Percentiles rank a stretch among this genome's conserved stretches.
These are phyloP conservation scores for Ramphastos sulfuratus DNA, from an alignment of 2,113 vertebrate species.

Conservation along the genomic window DNA sequence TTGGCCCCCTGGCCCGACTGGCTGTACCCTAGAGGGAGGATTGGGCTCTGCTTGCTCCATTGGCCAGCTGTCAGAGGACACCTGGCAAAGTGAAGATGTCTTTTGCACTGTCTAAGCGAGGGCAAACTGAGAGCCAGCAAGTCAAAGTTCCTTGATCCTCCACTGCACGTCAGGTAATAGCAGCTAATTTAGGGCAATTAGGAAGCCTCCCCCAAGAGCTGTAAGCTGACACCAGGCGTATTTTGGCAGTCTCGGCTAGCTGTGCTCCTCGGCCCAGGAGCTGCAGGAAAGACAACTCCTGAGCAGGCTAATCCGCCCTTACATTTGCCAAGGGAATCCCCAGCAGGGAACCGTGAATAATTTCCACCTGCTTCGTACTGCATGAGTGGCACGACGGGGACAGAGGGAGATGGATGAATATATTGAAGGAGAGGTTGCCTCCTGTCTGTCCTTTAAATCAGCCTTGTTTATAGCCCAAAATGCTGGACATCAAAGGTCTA, in stretches of 20 bases:
- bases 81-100: background rate
- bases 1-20: background rate
- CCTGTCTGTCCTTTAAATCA: background rate
- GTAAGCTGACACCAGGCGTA: background rate
- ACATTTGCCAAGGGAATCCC: slow-evolving; percentile 31
- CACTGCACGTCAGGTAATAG: background rate
- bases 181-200: background rate
- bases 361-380: background rate
- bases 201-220: background rate
- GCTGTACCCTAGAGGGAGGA: accelerated
- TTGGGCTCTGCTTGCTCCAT: background rate
- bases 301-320: background rate
- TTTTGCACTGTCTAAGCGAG: background rate
- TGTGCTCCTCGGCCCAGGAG: background rate
- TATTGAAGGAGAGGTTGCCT: background rate
- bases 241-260: background rate
- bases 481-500: background rate
- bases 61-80: background rate
- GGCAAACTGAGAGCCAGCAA: background rate
- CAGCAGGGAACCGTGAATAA: slow-evolving; percentile 13
- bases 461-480: background rate
- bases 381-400: background rate
- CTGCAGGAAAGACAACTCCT: background rate
- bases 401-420: background rate
- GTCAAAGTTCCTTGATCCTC: background rate